Evolutionary conservation across 2,113 vertebrate species (phyloP).

Genomic region (Grus americana): DNA sequence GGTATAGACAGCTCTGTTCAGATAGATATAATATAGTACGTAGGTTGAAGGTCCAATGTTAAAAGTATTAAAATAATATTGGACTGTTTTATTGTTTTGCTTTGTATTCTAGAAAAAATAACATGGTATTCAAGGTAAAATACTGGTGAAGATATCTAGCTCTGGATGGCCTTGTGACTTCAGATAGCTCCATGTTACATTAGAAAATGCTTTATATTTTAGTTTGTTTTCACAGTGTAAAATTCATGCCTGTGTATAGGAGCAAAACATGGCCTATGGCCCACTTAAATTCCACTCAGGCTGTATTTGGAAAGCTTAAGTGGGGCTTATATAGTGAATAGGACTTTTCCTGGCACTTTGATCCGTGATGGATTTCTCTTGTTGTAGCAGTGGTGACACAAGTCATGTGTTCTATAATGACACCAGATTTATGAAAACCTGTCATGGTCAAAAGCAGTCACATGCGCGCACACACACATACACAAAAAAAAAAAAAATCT

Average conservation of each 20-base stretch:
- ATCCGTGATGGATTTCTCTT: conserved; percentile 58
- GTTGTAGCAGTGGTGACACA: conserved; percentile 56
- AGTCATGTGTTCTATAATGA: conserved; percentile 59
- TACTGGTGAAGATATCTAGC: conserved; percentile 14
- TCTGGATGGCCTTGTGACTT: conserved; percentile 64
- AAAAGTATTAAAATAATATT: conserved; percentile 33
- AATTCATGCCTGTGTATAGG: not conserved
- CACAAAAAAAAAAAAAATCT: not conserved
- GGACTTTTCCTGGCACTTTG: conserved; percentile 54
- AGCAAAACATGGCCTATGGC: conserved; percentile 32
- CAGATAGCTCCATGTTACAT: not conserved
- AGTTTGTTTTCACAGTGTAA: conserved; percentile 14
- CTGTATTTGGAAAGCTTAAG: conserved; percentile 54
- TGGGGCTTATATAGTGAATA: conserved; percentile 24
- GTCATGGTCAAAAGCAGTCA: conserved; percentile 52
- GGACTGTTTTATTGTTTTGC: not conserved
- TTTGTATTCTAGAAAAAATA: conserved; percentile 62
- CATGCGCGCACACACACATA: not conserved
- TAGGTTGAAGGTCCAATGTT: conserved; percentile 4
- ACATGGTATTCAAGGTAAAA: conserved; percentile 59
- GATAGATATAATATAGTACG: not conserved
- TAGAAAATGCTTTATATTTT: conserved; percentile 34
- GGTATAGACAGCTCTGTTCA: not conserved
- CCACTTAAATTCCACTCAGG: conserved; percentile 52
- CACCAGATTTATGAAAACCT: conserved; percentile 67